A percentile compares a stretch with the other conserved stretches of the same genome.
These are phyloP conservation scores for Eulemur macaco DNA, from an alignment of 2,113 vertebrate species.

Conservation along the genomic window DNA sequence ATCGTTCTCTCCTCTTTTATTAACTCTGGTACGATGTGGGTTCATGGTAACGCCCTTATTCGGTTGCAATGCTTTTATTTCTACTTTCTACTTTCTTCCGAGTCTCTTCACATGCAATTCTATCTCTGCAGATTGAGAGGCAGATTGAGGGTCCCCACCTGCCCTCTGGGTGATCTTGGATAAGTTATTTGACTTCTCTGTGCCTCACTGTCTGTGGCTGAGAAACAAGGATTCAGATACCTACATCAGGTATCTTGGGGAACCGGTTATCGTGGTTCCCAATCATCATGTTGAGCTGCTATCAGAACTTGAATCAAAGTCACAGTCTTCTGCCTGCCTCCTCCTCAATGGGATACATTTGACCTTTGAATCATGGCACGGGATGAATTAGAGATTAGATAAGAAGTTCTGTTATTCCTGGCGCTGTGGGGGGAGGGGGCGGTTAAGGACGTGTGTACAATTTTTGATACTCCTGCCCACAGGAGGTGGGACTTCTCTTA, in stretches of 20 bases:
- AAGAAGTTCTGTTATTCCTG: slow-evolving; percentile 30
- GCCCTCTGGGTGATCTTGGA: not conserved
- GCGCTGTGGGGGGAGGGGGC: not conserved
- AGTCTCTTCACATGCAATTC: not conserved
- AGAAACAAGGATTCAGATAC: not conserved
- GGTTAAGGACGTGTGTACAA: not conserved
- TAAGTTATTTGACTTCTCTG: not conserved
- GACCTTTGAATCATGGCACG: slow-evolving; percentile 31
- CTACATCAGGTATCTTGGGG: not conserved
- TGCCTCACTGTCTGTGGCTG: not conserved
- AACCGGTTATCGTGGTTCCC: slow-evolving; percentile 30
- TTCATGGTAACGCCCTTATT: not conserved
- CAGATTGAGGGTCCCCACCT: not conserved
- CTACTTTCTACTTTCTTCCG: not conserved
- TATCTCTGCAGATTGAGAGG: not conserved
- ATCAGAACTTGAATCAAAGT: slow-evolving; percentile 43
- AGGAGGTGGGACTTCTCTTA: not conserved
- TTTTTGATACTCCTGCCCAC: slow-evolving; percentile 14
- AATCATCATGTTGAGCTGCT: not conserved
- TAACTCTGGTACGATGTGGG: not conserved
- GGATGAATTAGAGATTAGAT: slow-evolving; percentile 5
- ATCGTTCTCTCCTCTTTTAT: not conserved
- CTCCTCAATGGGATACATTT: slow-evolving; percentile 24
- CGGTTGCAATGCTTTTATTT: not conserved
- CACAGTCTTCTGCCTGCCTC: not conserved